These are phyloP conservation scores for Hafferia zeledoni DNA, from an alignment of 2,797 vertebrate species.

Conservation along the genomic window DNA sequence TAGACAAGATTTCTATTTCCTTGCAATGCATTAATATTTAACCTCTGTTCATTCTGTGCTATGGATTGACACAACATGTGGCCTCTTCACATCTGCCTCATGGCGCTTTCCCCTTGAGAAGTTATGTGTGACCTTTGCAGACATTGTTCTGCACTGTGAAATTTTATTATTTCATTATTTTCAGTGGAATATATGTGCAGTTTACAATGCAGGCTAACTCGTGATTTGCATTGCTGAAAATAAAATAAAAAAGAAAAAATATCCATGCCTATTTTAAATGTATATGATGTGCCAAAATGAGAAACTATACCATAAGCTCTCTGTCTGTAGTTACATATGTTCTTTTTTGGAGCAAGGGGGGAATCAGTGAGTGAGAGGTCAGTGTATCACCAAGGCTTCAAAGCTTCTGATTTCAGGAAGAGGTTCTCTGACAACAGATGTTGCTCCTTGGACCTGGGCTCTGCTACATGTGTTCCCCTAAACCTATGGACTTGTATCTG, in stretches of 20 bases:
- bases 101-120: not conserved
- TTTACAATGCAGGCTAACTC: not conserved
- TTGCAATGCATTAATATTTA: slow-evolving; percentile 14
- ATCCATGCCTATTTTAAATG: not conserved
- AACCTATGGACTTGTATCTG: not conserved
- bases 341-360: not conserved
- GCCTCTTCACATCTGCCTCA: slow-evolving; percentile 2
- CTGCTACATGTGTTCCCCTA: not conserved
- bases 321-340: not conserved
- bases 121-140: not conserved
- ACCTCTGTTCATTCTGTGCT: not conserved
- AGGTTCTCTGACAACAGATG: not conserved
- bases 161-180: not conserved
- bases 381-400: not conserved
- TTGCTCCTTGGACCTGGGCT: not conserved
- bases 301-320: not conserved
- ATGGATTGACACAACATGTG: not conserved
- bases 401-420: not conserved
- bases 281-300: not conserved
- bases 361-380: not conserved
- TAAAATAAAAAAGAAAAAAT: not conserved
- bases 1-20: not conserved
- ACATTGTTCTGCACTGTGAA: not conserved
- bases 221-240: not conserved
- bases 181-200: not conserved